Conservation (phyloP, 2,888 invertebrate genomes). For the Thymelicus acteon region DNA sequence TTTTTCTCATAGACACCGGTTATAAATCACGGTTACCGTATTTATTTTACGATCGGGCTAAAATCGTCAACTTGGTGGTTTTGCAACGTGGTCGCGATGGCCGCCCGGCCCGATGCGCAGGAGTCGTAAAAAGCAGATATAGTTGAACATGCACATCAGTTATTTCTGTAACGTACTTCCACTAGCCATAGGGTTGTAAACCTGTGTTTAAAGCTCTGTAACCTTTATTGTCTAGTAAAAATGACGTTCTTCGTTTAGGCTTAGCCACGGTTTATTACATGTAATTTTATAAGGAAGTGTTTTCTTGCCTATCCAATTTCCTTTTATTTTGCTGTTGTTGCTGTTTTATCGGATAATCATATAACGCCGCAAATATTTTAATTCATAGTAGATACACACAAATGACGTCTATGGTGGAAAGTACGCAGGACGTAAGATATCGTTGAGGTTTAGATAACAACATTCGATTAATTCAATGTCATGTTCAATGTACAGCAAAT, state of each 20-base stretch:
- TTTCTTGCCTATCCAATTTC: not conserved
- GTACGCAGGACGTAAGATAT: no score
- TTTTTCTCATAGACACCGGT: constrained; percentile 75
- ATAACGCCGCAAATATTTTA: not conserved
- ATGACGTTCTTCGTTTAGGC: not conserved
- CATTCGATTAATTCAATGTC: no score
- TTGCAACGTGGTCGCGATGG: constrained; percentile 71
- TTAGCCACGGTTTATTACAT: not conserved
- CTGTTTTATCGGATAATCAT: not conserved
- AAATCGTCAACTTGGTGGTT: constrained; percentile 78
- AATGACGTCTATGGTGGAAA: not conserved
- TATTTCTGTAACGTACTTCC: constrained; percentile 68
- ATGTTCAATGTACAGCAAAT: no score
- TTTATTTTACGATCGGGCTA: constrained; percentile 80
- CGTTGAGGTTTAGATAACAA: no score
- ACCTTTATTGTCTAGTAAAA: constrained; percentile 17
- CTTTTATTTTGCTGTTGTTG: not conserved
- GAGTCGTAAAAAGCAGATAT: constrained; percentile 77
- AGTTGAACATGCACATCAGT: constrained; percentile 68
- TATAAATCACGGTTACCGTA: constrained; percentile 75
- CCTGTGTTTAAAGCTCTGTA: constrained; percentile 28
- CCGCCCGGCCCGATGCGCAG: constrained; percentile 55
- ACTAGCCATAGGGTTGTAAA: constrained; percentile 50
- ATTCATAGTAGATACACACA: not conserved
- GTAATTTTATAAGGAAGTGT: not conserved